Percentiles rank a stretch among this genome's conserved stretches.
Conservation (phyloP, 1,140 invertebrate species). For the Nymphalis io region DNA sequence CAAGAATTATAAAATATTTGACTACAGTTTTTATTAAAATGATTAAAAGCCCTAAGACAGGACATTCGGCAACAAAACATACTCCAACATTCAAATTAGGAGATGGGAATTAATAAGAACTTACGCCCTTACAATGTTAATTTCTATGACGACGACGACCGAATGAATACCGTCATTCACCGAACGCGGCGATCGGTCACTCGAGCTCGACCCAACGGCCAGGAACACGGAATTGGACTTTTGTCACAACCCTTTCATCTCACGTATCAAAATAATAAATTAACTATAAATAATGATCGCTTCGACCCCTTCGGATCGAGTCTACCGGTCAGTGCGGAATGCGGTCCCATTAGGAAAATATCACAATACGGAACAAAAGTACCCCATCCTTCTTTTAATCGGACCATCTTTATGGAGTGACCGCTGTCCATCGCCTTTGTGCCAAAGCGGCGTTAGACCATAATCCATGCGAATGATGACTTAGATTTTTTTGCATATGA, state of each 20-base stretch:
- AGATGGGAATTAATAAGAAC: no score
- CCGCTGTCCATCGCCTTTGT: conserved; percentile 69
- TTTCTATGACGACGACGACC: not conserved
- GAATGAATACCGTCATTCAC: no score
- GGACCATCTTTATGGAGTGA: conserved; percentile 75
- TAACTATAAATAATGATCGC: conserved; percentile 73
- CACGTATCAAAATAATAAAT: conserved; percentile 79
- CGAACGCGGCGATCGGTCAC: not conserved
- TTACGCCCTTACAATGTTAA: not conserved
- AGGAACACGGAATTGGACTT: conserved; percentile 64
- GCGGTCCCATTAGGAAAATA: conserved; percentile 76
- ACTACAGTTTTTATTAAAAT: no score
- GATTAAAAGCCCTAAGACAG: no score
- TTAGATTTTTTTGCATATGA: conserved; percentile 70
- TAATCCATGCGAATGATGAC: conserved; percentile 68
- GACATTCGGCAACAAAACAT: no score
- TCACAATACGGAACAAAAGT: conserved; percentile 69
- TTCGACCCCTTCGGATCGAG: conserved; percentile 49
- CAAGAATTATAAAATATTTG: no score
- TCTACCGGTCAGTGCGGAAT: conserved; percentile 72
- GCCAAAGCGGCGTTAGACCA: conserved; percentile 67
- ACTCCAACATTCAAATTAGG: no score
- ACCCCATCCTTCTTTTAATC: conserved; percentile 65
- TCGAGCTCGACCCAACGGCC: conserved; percentile 53
- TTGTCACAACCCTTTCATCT: conserved; percentile 73